A percentile compares a stretch with the other conserved stretches of the same genome.
These are phyloP conservation scores for Caretta caretta DNA, from an alignment of 2,113 vertebrate genomes.

Conservation along the genomic window DNA sequence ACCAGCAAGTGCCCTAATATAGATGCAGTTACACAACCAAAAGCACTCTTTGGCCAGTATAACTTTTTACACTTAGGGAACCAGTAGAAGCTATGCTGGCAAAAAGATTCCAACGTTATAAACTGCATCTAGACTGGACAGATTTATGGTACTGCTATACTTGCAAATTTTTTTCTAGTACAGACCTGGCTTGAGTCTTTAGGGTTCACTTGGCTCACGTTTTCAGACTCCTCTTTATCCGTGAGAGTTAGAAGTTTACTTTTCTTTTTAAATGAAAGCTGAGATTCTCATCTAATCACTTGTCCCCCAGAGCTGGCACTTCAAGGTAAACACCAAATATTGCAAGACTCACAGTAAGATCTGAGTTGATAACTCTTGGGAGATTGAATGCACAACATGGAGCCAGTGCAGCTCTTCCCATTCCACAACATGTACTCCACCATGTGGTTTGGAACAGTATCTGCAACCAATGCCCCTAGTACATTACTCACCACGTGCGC, in stretches of 20 bases:
- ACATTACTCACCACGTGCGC: neutral
- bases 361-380: neutral
- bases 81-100: neutral
- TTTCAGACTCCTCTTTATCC: neutral
- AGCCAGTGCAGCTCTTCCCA: neutral
- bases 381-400: neutral
- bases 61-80: neutral
- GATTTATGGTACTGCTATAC: neutral
- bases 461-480: neutral
- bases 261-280: neutral
- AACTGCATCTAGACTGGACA: neutral
- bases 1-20: neutral
- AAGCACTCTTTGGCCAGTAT: neutral
- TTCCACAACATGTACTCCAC: neutral
- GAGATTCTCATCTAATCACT: neutral
- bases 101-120: neutral
- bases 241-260: neutral
- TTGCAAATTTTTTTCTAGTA: neutral
- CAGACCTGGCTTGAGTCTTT: neutral
- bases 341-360: neutral
- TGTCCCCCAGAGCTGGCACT: neutral
- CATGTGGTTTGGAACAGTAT: neutral
- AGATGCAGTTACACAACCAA: neutral
- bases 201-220: neutral
- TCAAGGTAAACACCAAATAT: neutral